A percentile compares a stretch with the other conserved stretches of the same genome.
Conservation (phyloP, 2,797 vertebrate genomes). For the Mormyrus hasselquistii region DNA sequence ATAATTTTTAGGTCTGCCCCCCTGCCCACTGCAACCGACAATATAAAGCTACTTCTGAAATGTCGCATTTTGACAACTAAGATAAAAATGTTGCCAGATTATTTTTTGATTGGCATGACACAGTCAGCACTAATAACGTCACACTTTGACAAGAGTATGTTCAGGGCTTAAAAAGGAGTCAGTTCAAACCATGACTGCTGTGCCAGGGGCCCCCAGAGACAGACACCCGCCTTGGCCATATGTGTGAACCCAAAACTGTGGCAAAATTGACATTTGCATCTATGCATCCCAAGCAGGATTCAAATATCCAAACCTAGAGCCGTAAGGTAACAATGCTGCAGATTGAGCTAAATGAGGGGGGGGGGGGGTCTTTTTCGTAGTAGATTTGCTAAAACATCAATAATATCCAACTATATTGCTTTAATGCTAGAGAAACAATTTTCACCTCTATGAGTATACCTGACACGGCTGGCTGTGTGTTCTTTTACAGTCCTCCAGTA, state of each 20-base stretch:
- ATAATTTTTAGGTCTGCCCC: background rate
- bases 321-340: background rate
- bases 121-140: background rate
- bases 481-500: background rate
- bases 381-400: background rate
- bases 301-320: background rate
- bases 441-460: background rate
- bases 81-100: background rate
- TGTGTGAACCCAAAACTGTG: too few relatives aligned
- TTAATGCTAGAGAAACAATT: background rate
- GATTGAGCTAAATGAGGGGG: background rate
- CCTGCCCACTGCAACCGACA: background rate
- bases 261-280: too few relatives aligned
- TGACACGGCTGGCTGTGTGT: background rate
- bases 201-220: background rate
- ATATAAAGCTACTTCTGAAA: background rate
- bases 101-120: background rate
- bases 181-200: background rate
- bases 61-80: background rate
- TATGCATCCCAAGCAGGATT: too few relatives aligned
- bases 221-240: too few relatives aligned
- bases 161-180: background rate
- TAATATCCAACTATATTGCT: background rate
- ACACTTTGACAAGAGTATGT: background rate
- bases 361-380: background rate